Conservation (phyloP, 30 jellyfish, hydroid and myxozoan species). For the Hydractinia symbiolongicarpus region DNA sequence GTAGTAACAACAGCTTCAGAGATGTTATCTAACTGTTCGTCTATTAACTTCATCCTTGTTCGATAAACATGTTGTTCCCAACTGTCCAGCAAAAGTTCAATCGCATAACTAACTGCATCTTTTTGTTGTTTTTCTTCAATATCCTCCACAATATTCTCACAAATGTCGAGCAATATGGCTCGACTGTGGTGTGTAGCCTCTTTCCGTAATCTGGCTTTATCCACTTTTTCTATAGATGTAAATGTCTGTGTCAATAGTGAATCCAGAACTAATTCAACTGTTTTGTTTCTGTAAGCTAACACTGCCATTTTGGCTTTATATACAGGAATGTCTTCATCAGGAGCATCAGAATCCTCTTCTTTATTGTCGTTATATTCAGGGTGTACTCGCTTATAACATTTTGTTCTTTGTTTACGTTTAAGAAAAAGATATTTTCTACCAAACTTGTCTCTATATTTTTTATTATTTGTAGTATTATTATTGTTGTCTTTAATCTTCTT, state of each 20-base stretch:
- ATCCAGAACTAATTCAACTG: constrained; percentile 14
- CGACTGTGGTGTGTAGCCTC: background rate
- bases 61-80: constrained; percentile 25
- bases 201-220: constrained; percentile 17
- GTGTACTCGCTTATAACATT: constrained; percentile 15
- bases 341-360: background rate
- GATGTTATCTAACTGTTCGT: constrained; percentile 9
- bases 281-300: constrained; percentile 1
- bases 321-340: constrained; percentile 37
- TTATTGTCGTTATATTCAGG: background rate
- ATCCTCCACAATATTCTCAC: constrained; percentile 19
- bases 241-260: constrained; percentile 7
- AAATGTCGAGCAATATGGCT: background rate
- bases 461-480: background rate
- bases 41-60: constrained; percentile 16
- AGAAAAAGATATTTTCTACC: background rate
- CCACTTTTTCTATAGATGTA: constrained; percentile 16
- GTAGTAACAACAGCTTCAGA: constrained; percentile 24
- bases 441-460: background rate
- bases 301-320: constrained; percentile 17
- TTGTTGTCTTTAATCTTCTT: background rate
- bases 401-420: constrained; percentile 14
- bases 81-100: constrained; percentile 25
- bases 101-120: constrained; percentile 26
- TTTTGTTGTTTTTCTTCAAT: constrained; percentile 23